Base-by-base conservation (phyloP, 1,140 invertebrate species). In the Teleogryllus occipitalis region DNA sequence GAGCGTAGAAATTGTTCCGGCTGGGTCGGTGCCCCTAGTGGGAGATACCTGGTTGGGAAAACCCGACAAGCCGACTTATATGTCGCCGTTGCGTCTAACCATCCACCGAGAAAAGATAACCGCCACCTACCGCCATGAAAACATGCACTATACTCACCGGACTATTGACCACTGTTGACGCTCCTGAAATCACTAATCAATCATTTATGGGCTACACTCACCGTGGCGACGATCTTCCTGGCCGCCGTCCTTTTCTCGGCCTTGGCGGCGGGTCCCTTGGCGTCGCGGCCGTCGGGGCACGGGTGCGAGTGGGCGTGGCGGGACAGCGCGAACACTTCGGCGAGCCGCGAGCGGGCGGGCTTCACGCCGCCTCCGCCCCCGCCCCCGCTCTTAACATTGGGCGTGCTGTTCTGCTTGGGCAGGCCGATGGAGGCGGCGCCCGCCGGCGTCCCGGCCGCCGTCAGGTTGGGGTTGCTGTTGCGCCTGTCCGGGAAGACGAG, bases 401-500 rank as follows among this genome's bases (percentile, higher is more conserved):
- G 47, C n/a, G 76, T 8, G 76, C 76, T 21, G 74, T 39, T 75
- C 74, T 39, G 27, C 15, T 18, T 12, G 73, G 78, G 72, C 18
- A 65, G 48, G 8, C 21, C 22, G 39, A 15, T 27, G 15, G 65
- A 47, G 46, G 22, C 47, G 47, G 22, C 65, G 21, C 21, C 46
- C 4, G 14, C 46, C 18, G 77, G 21, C 8, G 47, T 21, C 47
- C 12, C 18, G 46, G 77, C 83, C 22, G 22, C 54, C n/a, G 10
- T 18, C 10, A 77, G 76, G 15, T 39, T 47, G 83, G 22, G 85
- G 84, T 85, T 88, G 84, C 83, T 86, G 76, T 84, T 86, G 82
- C 88, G 88, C 73, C 87, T 85, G 76, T 87, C 85, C 15, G 87
- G 89, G 81, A 90, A 89, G 74, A 90, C 89, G 78, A 90, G 84